A percentile compares a stretch with the other conserved stretches of the same genome.
Evolutionary conservation across 2,797 vertebrate species (phyloP).

Genomic region (Austrolebias charrua): DNA sequence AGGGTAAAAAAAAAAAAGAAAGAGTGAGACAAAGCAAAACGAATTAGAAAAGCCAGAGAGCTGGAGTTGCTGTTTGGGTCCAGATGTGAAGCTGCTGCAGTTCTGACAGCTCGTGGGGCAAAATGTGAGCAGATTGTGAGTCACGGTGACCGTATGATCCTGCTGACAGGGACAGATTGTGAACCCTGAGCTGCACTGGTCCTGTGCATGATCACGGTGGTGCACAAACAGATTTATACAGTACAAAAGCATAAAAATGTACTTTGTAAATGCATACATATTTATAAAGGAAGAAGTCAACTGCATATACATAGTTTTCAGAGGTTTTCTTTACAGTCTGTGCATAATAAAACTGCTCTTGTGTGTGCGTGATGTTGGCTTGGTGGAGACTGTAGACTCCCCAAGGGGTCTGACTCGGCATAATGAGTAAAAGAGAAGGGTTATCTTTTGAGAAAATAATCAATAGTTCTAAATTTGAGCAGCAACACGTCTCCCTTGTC

Average conservation of each 20-base stretch:
- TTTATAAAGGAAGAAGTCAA: conserved; percentile 15
- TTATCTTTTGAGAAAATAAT: conserved; percentile 54
- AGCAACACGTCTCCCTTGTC: conserved; percentile 3
- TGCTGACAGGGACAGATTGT: conserved; percentile 18
- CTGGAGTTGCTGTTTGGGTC: conserved; percentile 48
- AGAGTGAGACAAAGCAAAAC: conserved; percentile 16
- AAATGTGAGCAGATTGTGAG: conserved; percentile 32
- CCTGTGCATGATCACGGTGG: conserved; percentile 1
- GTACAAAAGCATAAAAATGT: conserved; percentile 15
- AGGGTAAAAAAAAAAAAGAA: conserved; percentile 3
- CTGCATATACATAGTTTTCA: conserved; percentile 22
- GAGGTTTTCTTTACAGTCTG: not conserved
- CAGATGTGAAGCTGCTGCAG: conserved; percentile 60
- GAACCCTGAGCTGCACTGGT: conserved; percentile 16
- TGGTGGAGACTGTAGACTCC: conserved; percentile 53
- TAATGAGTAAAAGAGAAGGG: conserved; percentile 29
- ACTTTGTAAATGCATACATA: conserved; percentile 13
- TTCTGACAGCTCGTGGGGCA: conserved; percentile 36
- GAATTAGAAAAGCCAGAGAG: conserved; percentile 11
- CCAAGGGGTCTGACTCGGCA: conserved; percentile 33
- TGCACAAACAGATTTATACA: conserved; percentile 2
- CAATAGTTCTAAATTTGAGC: conserved; percentile 54
- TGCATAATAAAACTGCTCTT: conserved; percentile 14
- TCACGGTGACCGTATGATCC: conserved; percentile 45
- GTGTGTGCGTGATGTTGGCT: conserved; percentile 9